Conservation (phyloP, 2,113 vertebrate genomes). For the Irena cyanogastra region DNA sequence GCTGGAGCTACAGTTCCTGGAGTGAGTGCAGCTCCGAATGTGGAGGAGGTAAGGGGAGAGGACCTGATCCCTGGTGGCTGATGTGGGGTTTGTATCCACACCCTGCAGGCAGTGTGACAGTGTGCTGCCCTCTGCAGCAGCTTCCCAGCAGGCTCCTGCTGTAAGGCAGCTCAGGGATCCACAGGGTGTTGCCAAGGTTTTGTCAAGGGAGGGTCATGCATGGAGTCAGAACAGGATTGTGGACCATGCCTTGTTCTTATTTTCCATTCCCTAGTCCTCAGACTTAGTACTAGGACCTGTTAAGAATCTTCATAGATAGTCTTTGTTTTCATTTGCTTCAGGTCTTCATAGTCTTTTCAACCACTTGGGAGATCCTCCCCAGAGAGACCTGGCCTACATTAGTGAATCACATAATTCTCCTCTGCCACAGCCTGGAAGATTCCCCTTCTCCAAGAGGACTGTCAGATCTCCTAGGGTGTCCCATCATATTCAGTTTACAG, state of each 20-base stretch:
- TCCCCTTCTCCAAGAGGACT: background rate
- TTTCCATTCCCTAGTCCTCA: background rate
- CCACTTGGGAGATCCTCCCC: background rate
- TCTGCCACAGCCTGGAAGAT: background rate
- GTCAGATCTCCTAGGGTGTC: background rate
- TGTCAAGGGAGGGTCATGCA: background rate
- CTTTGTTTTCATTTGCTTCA: background rate
- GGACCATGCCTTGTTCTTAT: background rate
- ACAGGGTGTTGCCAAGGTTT: background rate
- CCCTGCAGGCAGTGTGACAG: background rate
- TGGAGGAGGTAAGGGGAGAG: conserved; percentile 81
- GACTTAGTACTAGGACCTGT: background rate
- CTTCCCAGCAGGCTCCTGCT: background rate
- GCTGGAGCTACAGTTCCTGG: conserved; percentile 93
- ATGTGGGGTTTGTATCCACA: background rate
- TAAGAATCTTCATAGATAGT: background rate
- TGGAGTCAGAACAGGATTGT: background rate
- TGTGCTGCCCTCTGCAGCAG: conserved; percentile 27
- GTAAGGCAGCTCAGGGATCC: background rate
- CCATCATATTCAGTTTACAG: background rate
- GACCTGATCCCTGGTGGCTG: background rate
- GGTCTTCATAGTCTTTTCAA: background rate
- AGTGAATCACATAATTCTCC: background rate
- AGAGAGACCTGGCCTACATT: background rate
- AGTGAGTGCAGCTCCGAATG: conserved; percentile 85